Base-by-base conservation (phyloP, 2,888 invertebrate genomes). In the Morpho helenor region DNA sequence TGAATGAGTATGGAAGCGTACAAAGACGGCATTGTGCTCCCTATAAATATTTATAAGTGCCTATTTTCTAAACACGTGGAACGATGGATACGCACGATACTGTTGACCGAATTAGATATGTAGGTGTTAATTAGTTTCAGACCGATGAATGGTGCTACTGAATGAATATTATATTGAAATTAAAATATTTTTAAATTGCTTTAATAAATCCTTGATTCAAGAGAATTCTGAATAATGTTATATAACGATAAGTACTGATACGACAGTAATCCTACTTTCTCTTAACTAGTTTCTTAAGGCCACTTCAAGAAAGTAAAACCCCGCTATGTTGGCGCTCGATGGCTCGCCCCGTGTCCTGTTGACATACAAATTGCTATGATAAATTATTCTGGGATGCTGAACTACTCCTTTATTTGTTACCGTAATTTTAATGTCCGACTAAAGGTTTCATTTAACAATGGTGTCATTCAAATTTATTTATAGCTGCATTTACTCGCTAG, bases 301-400 rank as follows among this genome's bases (percentile, higher is more conserved):
- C 82, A 83, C 80, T 80, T 77, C 77, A 86, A 85, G 90, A 90
- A 90, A 90, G 89, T 89, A 89, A 89, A 90, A 89, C 87, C 82
- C 87, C 86, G 86, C 87, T 86, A 86, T 82, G 84, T 82, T 77
- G 72, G 80, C 79, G 82, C 82, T 82, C 80, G 71, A 68, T 61
- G 66, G 62, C 64, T 68, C 62, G 82, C 81, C 83, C 79, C 77
- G 85, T 83, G 87, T 87, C 88, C 89, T 87, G 88, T 81, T 89
- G 84, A 87, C 89, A 88, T 79, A 87, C 84, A 87, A 84, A 81
- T 82, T 77, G 79, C 70, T 74, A 77, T 82, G 78, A 79, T 85
- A 81, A 81, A 81, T 80, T 79, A 84, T 84, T 79, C 82, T 78
- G 76, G 80, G 75, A 80, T 79, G 74, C 70, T 70, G 68, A 75